A percentile compares a stretch with the other conserved stretches of the same genome.
These are phyloP conservation scores for Phaethon lepturus DNA, from an alignment of 2,113 vertebrate genomes.

Conservation along the genomic window DNA sequence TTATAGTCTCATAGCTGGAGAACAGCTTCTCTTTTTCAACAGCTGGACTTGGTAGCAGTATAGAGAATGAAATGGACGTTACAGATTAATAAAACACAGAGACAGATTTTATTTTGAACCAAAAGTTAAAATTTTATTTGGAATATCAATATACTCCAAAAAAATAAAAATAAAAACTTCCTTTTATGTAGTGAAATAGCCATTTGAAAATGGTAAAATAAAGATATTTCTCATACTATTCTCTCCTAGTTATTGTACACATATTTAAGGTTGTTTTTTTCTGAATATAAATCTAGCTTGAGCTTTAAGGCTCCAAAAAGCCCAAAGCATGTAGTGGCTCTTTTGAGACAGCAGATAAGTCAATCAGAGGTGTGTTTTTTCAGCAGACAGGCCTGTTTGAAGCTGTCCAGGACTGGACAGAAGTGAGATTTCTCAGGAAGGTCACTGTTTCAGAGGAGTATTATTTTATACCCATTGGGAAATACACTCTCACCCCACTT, in stretches of 20 bases:
- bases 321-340: slow-evolving; percentile 39
- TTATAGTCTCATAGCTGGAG: background rate
- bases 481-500: slow-evolving; percentile 5
- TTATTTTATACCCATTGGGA: slow-evolving; percentile 2
- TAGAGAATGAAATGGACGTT: background rate
- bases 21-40: background rate
- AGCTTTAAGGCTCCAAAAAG: slow-evolving; percentile 51
- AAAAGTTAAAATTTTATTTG: slow-evolving; percentile 84
- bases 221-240: slow-evolving; percentile 72
- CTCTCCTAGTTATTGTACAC: slow-evolving; percentile 61
- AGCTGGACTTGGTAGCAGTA: background rate
- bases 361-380: slow-evolving; percentile 12
- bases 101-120: slow-evolving; percentile 71
- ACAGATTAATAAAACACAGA: slow-evolving; percentile 18
- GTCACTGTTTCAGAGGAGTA: background rate
- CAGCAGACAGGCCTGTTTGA: slow-evolving; percentile 18
- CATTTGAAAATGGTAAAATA: slow-evolving; percentile 80
- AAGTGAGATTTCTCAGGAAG: slow-evolving; percentile 42
- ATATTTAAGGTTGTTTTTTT: slow-evolving; percentile 44
- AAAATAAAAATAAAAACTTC: slow-evolving; percentile 81
- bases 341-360: slow-evolving; percentile 55
- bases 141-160: slow-evolving; percentile 79
- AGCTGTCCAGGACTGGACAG: background rate
- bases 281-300: slow-evolving; percentile 63
- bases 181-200: slow-evolving; percentile 79